Conservation (phyloP, 2,113 vertebrate genomes). For the Seriola dumerili region DNA sequence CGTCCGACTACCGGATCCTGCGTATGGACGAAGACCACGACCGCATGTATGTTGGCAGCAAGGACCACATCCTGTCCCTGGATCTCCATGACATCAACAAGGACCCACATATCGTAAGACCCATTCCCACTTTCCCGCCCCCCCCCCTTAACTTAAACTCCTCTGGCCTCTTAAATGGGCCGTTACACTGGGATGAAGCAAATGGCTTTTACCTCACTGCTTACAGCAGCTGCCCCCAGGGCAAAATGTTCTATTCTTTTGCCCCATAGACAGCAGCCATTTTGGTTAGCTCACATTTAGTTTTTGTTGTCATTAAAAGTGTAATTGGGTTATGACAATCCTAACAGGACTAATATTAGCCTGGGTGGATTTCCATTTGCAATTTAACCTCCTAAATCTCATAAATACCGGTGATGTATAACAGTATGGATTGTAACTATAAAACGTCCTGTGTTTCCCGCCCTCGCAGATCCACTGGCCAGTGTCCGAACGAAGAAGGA, state of each 20-base stretch:
- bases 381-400: conserved; percentile 37
- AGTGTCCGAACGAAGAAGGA: conserved; percentile 92
- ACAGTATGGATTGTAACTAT: conserved; percentile 52
- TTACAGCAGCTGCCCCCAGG: conserved; percentile 3
- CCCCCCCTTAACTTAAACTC: neutral
- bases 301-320: conserved; percentile 68
- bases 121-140: conserved; percentile 9
- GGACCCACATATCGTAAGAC: conserved; percentile 96
- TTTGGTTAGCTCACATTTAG: conserved; percentile 29
- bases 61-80: conserved; percentile 96
- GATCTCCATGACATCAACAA: conserved; percentile 99
- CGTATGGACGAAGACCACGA: conserved; percentile 98
- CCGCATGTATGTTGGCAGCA: conserved; percentile 98
- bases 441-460: conserved; percentile 53
- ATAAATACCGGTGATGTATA: conserved; percentile 70
- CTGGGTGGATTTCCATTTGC: conserved; percentile 64
- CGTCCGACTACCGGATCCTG: conserved; percentile 94
- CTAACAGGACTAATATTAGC: conserved; percentile 65
- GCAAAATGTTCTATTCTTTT: conserved; percentile 27
- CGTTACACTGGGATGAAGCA: conserved; percentile 35
- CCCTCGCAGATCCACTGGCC: conserved; percentile 95
- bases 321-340: conserved; percentile 61
- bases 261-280: conserved; percentile 14
- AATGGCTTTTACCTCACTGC: conserved; percentile 22
- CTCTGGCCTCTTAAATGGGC: neutral